Evolutionary conservation across 2,113 vertebrate genomes (phyloP).

Genomic region (Odocoileus hemionus): DNA sequence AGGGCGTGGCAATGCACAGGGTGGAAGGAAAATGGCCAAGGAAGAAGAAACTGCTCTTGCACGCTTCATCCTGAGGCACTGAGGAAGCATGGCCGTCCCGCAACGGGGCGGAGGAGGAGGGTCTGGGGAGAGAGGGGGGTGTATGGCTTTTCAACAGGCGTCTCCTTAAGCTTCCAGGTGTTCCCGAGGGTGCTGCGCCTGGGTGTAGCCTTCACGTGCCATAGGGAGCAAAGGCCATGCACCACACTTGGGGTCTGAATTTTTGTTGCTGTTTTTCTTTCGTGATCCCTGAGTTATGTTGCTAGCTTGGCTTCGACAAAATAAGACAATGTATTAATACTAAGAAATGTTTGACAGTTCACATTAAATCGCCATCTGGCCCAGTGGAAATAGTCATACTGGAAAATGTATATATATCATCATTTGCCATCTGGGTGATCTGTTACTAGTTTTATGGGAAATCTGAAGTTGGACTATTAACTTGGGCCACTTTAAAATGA

Average conservation of each 20-base stretch:
- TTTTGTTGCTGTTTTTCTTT: slow-evolving; percentile 66
- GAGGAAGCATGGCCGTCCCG: not conserved
- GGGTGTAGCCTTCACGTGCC: slow-evolving; percentile 14
- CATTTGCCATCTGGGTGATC: slow-evolving; percentile 80
- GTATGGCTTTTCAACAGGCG: not conserved
- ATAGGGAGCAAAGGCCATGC: not conserved
- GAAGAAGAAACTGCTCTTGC: slow-evolving; percentile 10
- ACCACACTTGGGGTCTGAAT: not conserved
- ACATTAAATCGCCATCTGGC: slow-evolving; percentile 78
- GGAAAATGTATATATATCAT: slow-evolving; percentile 78
- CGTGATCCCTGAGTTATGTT: slow-evolving; percentile 57
- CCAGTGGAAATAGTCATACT: slow-evolving; percentile 77
- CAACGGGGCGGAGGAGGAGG: not conserved
- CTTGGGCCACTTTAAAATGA: slow-evolving; percentile 74
- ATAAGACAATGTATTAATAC: slow-evolving; percentile 79
- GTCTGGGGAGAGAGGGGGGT: not conserved
- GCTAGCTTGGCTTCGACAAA: slow-evolving; percentile 74
- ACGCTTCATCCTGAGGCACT: not conserved
- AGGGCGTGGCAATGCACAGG: not conserved
- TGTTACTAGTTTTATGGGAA: slow-evolving; percentile 78
- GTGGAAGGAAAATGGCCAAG: not conserved
- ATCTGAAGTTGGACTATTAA: slow-evolving; percentile 78
- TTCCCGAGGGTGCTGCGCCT: not conserved
- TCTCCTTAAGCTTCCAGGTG: not conserved
- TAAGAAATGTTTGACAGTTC: slow-evolving; percentile 82